Evolutionary conservation across 1,140 invertebrate genomes (phyloP).

Genomic region (Metaphire vulgaris): DNA sequence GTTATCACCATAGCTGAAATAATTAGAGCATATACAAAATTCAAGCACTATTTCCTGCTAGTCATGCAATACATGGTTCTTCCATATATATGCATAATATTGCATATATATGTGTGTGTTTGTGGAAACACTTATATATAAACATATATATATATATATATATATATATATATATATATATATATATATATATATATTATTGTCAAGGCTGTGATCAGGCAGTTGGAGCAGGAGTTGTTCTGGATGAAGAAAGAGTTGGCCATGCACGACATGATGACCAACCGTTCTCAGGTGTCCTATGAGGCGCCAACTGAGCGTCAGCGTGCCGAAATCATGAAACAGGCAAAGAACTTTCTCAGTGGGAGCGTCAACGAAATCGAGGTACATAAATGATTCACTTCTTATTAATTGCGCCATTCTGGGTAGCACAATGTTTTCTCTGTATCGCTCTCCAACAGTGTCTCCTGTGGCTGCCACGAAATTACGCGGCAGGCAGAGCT

Average conservation of each 20-base stretch:
- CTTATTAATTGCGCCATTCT: too few species aligned
- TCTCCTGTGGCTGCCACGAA: not conserved
- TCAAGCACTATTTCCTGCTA: too few species aligned
- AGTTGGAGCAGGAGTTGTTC: conserved; percentile 47
- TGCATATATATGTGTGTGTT: too few species aligned
- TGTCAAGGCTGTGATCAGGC: conserved; percentile 37
- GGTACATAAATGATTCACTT: conserved; percentile 34
- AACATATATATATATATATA: not conserved
- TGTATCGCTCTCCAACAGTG: not conserved
- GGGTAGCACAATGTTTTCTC: not conserved
- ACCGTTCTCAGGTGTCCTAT: conserved; percentile 45
- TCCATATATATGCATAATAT: too few species aligned
- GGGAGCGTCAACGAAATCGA: conserved; percentile 50
- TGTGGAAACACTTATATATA: not conserved
- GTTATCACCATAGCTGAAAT: too few species aligned
- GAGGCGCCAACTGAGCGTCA: conserved; percentile 52
- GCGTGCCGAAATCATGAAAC: conserved; percentile 47
- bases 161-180: not conserved
- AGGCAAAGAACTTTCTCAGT: conserved; percentile 46
- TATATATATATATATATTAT: not conserved
- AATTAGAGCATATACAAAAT: too few species aligned
- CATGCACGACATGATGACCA: conserved; percentile 52
- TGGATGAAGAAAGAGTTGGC: conserved; percentile 50
- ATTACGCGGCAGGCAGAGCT: not conserved
- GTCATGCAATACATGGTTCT: too few species aligned